Base-by-base conservation (phyloP, 2,113 vertebrate species). In the Genyomyrus donnyi region DNA sequence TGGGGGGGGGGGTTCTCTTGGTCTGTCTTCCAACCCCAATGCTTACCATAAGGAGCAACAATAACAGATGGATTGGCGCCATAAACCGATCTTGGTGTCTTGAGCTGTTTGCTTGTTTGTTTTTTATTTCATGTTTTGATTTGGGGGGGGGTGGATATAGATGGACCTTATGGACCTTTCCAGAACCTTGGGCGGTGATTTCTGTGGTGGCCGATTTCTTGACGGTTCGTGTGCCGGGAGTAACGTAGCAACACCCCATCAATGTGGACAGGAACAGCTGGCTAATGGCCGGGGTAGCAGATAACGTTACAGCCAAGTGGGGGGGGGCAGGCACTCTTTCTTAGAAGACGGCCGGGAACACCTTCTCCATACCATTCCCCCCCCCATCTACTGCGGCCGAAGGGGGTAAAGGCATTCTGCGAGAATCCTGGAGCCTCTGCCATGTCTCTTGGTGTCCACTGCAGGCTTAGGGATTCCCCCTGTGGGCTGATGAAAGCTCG, bases 281-380 rank as follows among this genome's bases (percentile, higher is more conserved):
- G 95, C 95, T 94, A 95, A 94, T 94, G 95, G 93, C 91, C 93
- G 94, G 94, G 93, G 94, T 94, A 95, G 93, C 94, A 93, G 95
- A 96, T 95, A 95, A 93, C 93, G 92, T 95, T 95, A 95, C 94
- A 93, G 93, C 94, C 94, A 91, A 93, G 92, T 92, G 90, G 90
- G 92, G 91, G 90, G 92, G 91, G 91, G 58, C 7, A 6, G 80
- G 90, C 89, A 83, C 24, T 90, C 88, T 89, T 83, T 88, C 89
- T 90, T 88, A 86, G 49, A 88, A 70, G 70, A 66, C 85, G 11
- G 90, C 87, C 83, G 87, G 89, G 87, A 80, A 48, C 58, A 83
- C 90, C 85, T 87, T 87, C 86, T 87, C n/a, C 27, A 87, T 66
- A 3, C 24, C 45, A 48, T 6, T 4, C 56, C 13, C 50, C 50